Base-by-base conservation (phyloP, 2,888 invertebrate genomes). In the Meteorus cinctellus region DNA sequence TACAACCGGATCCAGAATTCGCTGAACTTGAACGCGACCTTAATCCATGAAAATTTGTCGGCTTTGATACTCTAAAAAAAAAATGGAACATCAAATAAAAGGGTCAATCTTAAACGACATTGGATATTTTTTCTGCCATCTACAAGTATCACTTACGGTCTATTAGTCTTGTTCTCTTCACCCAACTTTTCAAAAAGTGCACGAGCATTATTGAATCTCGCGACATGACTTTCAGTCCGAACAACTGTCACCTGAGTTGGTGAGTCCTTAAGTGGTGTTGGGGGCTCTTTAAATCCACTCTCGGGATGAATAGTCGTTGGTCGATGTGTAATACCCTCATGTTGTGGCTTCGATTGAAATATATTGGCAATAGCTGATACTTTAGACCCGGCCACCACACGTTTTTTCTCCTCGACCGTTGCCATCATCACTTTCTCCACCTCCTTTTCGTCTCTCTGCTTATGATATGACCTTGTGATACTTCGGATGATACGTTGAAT, bases 311-410 rank as follows among this genome's bases (percentile, higher is more conserved):
- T 86, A 65, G 84, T 84, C 77, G 86, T 89, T 78, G 84, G 83
- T 83, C 82, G 87, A 76, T 76, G 72, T 48, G 77, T 74, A 82
- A 84, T 86, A 84, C 85, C 84, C 74, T 90, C 89, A 75, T 88
- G 84, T 79, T 88, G 83, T 76, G 88, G 86, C 82, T 89, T 94
- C 80, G 91, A 90, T 91, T 96, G 96, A 90, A 97, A 97, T 88
- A 96, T 95, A 90, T 96, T 96, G 77, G 97, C 96, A 82, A 97
- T 97, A 91, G 96, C 96, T 80, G 96, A 96, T 86, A 96, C 96
- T 92, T 96, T 96, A 84, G 94, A 93, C 90, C 96, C 95, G 88
- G 92, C 92, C 83, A 91, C 87, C 83, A 91, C 87, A 84, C 92
- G 91, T 86, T 92, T 93, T 89, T 92, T 93, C 83, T 94, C 92